These are phyloP conservation scores for Pedionomus torquatus DNA, from an alignment of 2,113 vertebrate genomes.

Conservation along the genomic window DNA sequence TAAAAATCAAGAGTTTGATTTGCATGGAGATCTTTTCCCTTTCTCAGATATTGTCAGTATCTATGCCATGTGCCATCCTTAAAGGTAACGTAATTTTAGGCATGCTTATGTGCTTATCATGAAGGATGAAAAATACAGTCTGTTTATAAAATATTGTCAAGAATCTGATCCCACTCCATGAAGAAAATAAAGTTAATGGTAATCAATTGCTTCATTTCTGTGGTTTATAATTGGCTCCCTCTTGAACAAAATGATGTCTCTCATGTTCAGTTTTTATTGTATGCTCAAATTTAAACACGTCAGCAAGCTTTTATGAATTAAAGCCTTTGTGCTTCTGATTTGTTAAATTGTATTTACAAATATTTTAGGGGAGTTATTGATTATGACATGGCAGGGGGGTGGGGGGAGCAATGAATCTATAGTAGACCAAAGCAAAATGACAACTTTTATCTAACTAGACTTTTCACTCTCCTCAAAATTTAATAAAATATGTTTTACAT, in stretches of 20 bases:
- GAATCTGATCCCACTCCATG: neutral
- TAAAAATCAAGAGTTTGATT: neutral
- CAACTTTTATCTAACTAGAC: neutral
- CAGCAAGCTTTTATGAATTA: slow-evolving; percentile 6
- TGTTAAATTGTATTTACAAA: neutral
- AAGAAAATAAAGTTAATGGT: neutral
- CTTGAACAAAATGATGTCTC: neutral
- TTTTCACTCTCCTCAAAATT: neutral
- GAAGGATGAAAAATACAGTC: neutral
- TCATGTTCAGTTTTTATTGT: neutral
- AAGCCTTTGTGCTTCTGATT: neutral
- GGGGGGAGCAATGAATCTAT: neutral
- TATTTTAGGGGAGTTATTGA: neutral
- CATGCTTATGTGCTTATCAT: neutral
- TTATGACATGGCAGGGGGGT: neutral
- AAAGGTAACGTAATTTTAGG: neutral
- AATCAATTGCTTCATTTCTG: slow-evolving; percentile 15
- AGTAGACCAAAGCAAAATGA: neutral
- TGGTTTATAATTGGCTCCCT: neutral
- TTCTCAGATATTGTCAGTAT: neutral
- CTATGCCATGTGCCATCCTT: neutral
- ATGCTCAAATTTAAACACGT: neutral
- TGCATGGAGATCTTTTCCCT: neutral
- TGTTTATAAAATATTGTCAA: neutral
- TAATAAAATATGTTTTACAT: slow-evolving; percentile 31